A percentile compares a stretch with the other conserved stretches of the same genome.
Evolutionary conservation across 2,113 vertebrate species (phyloP).

Genomic region (Oreotrochilus melanogaster): DNA sequence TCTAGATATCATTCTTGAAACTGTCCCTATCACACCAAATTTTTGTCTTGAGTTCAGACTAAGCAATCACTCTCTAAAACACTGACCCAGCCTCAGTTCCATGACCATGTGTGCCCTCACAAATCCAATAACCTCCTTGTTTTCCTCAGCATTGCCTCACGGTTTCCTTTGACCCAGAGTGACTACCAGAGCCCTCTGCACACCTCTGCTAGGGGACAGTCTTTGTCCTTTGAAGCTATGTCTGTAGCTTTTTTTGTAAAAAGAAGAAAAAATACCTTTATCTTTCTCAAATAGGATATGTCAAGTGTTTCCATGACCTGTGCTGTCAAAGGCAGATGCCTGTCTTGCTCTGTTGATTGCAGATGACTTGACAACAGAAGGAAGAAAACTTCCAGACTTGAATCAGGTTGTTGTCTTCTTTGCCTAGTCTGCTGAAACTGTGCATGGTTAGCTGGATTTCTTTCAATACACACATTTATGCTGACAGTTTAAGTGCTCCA

Average conservation of each 20-base stretch:
- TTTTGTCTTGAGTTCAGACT: neutral
- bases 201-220: neutral
- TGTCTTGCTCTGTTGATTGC: neutral
- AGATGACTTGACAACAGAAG: neutral
- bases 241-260: neutral
- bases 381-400: neutral
- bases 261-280: neutral
- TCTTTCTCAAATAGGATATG: neutral
- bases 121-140: neutral
- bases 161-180: neutral
- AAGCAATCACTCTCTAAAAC: neutral
- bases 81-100: neutral
- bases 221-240: accelerated
- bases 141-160: neutral
- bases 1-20: neutral
- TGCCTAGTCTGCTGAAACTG: neutral
- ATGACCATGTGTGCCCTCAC: neutral
- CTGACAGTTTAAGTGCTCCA: neutral
- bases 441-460: neutral
- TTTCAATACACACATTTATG: accelerated
- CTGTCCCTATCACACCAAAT: neutral
- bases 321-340: neutral
- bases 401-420: neutral
- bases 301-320: neutral
- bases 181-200: neutral